Conservation (phyloP, 1,140 invertebrate species). For the Helicoverpa zea region DNA sequence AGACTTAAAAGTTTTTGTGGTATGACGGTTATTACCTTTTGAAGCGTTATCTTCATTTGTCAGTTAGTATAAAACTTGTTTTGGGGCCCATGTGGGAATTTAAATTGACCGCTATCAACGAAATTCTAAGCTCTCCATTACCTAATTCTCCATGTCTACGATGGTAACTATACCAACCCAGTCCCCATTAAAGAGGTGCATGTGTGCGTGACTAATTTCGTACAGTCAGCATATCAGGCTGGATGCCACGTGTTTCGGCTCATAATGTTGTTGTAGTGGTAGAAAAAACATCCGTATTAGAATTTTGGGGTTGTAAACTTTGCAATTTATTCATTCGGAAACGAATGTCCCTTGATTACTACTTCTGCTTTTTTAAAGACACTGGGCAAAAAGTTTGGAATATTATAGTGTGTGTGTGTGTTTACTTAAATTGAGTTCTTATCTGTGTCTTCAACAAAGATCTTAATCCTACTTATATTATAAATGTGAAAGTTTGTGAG, state of each 20-base stretch:
- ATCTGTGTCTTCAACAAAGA: too few relatives aligned
- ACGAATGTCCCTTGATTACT: conserved; percentile 16
- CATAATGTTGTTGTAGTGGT: conserved; percentile 56
- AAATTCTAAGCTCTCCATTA: neutral
- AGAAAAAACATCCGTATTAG: conserved; percentile 57
- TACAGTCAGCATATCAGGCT: conserved; percentile 30
- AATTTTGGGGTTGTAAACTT: conserved; percentile 8
- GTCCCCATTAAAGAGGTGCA: conserved; percentile 68
- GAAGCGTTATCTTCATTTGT: too few relatives aligned
- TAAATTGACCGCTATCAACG: neutral
- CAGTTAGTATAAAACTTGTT: too few relatives aligned
- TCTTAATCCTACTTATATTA: too few relatives aligned
- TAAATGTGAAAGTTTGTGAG: too few relatives aligned
- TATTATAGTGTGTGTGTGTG: too few relatives aligned
- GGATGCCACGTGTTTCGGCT: conserved; percentile 58
- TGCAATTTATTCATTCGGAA: conserved; percentile 37
- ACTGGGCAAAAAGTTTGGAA: too few relatives aligned
- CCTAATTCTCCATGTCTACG: neutral
- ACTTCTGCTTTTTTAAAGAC: conserved; percentile 4
- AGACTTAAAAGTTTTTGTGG: too few relatives aligned
- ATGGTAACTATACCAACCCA: conserved; percentile 66
- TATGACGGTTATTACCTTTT: too few relatives aligned
- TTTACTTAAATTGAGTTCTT: too few relatives aligned
- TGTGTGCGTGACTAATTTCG: conserved; percentile 76
- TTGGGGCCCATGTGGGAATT: too few relatives aligned